Conservation (phyloP, 2,888 invertebrate genomes). For the Oscheius sp. region DNA sequence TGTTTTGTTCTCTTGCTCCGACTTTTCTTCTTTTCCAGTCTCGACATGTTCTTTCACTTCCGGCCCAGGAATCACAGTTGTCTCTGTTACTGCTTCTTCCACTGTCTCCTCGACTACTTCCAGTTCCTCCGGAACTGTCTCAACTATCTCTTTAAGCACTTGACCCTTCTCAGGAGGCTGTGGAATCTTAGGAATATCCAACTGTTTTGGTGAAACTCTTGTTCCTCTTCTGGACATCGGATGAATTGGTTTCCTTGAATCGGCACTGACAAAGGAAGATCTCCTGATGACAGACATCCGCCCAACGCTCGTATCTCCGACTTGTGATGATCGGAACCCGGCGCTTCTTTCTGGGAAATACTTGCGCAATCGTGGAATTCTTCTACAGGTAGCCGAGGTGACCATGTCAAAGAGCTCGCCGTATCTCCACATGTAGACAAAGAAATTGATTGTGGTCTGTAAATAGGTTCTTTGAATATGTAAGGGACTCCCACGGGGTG, state of each 20-base stretch:
- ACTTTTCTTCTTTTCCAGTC: too few species aligned
- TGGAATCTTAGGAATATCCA: not conserved
- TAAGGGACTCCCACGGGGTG: not conserved
- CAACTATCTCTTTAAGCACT: not conserved
- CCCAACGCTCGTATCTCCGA: slow-evolving; percentile 4
- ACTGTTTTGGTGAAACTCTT: not conserved
- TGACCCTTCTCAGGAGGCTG: not conserved
- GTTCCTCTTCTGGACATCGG: slow-evolving; percentile 1
- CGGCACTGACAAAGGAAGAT: not conserved
- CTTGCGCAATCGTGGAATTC: slow-evolving; percentile 12
- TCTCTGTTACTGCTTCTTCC: too few species aligned
- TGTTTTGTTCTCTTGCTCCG: too few species aligned
- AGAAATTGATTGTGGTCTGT: slow-evolving; percentile 50
- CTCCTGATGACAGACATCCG: not conserved
- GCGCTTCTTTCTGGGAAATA: slow-evolving; percentile 22
- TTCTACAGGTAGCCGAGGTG: not conserved
- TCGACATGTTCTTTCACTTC: too few species aligned
- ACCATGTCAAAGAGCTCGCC: slow-evolving; percentile 42
- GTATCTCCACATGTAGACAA: slow-evolving; percentile 51
- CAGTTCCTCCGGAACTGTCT: too few species aligned
- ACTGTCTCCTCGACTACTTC: too few species aligned
- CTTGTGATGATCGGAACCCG: slow-evolving; percentile 17
- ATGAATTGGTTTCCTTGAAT: too few species aligned
- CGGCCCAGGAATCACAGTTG: too few species aligned
- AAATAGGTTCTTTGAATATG: slow-evolving; percentile 8